Conservation (phyloP, 2,113 vertebrate genomes). For the Tragelaphus scriptus region DNA sequence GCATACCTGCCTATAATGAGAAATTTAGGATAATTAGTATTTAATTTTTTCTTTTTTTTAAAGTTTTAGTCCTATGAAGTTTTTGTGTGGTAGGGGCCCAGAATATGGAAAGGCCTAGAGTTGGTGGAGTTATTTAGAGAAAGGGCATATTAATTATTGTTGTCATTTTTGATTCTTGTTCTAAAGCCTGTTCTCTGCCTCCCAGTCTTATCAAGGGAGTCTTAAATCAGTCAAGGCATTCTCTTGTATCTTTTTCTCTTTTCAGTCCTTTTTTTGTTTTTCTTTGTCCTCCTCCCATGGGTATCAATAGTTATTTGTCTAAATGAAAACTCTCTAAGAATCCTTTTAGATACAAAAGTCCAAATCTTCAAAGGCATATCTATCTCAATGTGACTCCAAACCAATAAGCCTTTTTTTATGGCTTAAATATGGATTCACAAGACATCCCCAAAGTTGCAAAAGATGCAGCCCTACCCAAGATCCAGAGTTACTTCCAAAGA, state of each 20-base stretch:
- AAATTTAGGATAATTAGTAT: background rate
- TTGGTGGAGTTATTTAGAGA: background rate
- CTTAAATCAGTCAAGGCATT: background rate
- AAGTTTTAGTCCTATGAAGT: background rate
- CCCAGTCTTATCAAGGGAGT: background rate
- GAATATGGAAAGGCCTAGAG: background rate
- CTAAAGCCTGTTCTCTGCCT: background rate
- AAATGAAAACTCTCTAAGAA: background rate
- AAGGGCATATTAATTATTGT: background rate
- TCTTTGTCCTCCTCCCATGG: background rate
- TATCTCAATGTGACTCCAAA: background rate
- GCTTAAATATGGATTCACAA: background rate
- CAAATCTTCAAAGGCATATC: background rate
- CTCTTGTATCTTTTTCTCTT: background rate
- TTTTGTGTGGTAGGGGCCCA: background rate
- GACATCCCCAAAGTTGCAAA: background rate
- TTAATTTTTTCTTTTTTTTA: background rate
- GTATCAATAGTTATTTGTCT: background rate
- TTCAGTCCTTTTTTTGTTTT: background rate
- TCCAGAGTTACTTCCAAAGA: background rate
- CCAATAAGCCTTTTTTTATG: background rate
- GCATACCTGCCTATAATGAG: background rate
- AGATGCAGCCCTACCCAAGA: background rate
- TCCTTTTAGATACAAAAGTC: background rate
- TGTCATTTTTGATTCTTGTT: background rate